Evolutionary conservation across 2,888 invertebrate genomes (phyloP), one percentile per base, ranked within the genome.

Genomic region (Andrena flavipes): DNA sequence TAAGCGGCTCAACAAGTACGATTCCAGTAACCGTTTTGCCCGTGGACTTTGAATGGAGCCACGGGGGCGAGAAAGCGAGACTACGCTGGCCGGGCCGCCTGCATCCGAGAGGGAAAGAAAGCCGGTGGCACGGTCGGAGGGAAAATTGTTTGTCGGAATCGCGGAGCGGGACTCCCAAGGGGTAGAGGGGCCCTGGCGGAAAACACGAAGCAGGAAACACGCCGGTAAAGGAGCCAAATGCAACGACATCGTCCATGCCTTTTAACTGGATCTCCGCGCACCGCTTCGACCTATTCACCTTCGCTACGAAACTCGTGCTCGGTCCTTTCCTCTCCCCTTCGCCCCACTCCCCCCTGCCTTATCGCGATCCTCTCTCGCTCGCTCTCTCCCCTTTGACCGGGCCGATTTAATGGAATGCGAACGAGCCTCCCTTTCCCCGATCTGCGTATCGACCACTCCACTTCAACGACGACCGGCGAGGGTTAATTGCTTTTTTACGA

Each of bases 1-100:
- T 92, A 92, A 91, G 88, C 89, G 89, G 90, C 91, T 93, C 92
- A 93, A 93, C 92, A 93, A 93, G 93, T 93, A 88, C 85, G 85
- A 81, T 80, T 86, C 80, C 84, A 74, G 85, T 84, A 87, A 88
- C 84, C 83, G 82, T 84, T 84, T 84, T 69, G 77, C 77, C 74
- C 56, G 59, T 78, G 76, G 82, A 80, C 76, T 75, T 75, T 85
- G 88, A 85, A 80, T 85, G 80, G 73, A 70, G 77, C 65, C 70
- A 35, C 72, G 48, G 73, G 63, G 23, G 65, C 49, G 62, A 42
- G 74, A 65, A 33, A 63, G 73, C 8, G 64, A 35, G 71, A 49
- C 26, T 26, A 30, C 23, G 10, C 56, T 71, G 20, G 35, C 42
- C 23, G 26, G 56, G 10, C 23, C 56, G 56, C 13, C 56, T 23